Percentiles rank a stretch among this genome's conserved stretches.
Conservation (phyloP, 2,888 invertebrate species). For the Hirudinaria manillensis region DNA sequence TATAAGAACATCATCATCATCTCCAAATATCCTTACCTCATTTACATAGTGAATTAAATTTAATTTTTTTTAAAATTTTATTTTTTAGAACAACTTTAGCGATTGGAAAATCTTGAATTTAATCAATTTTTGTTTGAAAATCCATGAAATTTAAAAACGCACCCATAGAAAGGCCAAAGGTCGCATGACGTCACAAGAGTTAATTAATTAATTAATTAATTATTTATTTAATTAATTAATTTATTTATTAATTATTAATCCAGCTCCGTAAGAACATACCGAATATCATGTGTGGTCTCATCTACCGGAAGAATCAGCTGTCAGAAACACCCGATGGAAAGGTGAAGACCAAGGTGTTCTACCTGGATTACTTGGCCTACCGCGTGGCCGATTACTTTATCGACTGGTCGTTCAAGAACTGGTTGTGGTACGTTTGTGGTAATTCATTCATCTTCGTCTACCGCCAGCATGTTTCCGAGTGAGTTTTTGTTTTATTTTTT, state of each 20-base stretch:
- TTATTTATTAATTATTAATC: not conserved
- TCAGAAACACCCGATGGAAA: constrained; percentile 7
- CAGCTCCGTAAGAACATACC: constrained; percentile 3
- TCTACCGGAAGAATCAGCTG: not conserved
- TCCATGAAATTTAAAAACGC: no score
- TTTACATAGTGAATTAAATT: constrained; percentile 9
- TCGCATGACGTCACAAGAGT: no score
- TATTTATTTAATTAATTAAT: not conserved
- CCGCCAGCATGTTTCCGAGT: not conserved
- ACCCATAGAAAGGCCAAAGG: no score
- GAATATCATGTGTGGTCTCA: constrained; percentile 5
- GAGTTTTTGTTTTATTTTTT: constrained; percentile 15
- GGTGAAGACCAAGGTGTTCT: not conserved
- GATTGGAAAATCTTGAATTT: no score
- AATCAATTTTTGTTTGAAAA: no score
- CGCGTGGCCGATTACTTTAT: not conserved
- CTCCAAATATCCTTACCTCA: not conserved
- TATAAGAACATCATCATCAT: constrained; percentile 12
- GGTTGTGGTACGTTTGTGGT: constrained; percentile 14
- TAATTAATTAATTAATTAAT: not conserved
- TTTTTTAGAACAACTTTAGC: no score
- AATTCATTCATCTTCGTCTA: constrained; percentile 7
- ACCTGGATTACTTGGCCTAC: constrained; percentile 16
- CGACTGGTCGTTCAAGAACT: constrained; percentile 18
- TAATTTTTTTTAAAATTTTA: not conserved